Percentiles rank a stretch among this genome's conserved stretches.
Evolutionary conservation across 2,113 vertebrate genomes (phyloP).

Genomic region (Xiphorhynchus elegans): DNA sequence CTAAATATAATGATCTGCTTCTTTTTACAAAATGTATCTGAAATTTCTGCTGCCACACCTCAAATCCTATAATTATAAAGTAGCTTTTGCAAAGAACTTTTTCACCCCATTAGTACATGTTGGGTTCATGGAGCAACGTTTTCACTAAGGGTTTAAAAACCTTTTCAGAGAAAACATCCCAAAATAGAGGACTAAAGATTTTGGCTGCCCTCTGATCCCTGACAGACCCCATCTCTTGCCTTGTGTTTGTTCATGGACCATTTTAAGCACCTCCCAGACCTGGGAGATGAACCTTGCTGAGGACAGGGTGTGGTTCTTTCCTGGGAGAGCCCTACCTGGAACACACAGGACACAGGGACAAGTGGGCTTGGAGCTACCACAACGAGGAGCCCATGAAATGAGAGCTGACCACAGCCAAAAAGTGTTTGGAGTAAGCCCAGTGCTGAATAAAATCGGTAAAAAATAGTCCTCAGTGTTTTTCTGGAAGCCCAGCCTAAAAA

Average conservation of each 20-base stretch:
- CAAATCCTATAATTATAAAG: constrained; percentile 76
- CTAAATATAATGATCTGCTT: constrained; percentile 73
- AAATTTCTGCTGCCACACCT: constrained; percentile 66
- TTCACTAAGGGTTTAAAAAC: neutral
- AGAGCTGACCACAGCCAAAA: neutral
- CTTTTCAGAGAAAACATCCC: constrained; percentile 16
- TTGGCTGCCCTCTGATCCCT: constrained; percentile 17
- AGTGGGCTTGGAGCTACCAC: neutral
- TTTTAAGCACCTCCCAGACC: constrained; percentile 7
- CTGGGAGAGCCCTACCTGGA: neutral
- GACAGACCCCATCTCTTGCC: constrained; percentile 1
- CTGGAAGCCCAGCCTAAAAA: neutral
- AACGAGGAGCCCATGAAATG: rapidly evolving
- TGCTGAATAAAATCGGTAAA: neutral
- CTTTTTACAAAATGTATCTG: constrained; percentile 52
- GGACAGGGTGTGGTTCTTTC: neutral
- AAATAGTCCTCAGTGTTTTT: neutral
- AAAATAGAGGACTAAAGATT: constrained; percentile 45
- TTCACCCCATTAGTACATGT: constrained; percentile 59
- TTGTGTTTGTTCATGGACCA: constrained; percentile 15
- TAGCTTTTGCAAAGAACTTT: constrained; percentile 41
- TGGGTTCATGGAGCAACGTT: neutral
- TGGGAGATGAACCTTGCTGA: constrained; percentile 35
- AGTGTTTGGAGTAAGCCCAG: neutral
- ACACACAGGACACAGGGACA: neutral